Percentiles rank a stretch among this genome's conserved stretches.
phyloP scores from a whole-genome alignment of 1,140 invertebrate genomes.

The Tyrophagus putrescentiae region DNA sequence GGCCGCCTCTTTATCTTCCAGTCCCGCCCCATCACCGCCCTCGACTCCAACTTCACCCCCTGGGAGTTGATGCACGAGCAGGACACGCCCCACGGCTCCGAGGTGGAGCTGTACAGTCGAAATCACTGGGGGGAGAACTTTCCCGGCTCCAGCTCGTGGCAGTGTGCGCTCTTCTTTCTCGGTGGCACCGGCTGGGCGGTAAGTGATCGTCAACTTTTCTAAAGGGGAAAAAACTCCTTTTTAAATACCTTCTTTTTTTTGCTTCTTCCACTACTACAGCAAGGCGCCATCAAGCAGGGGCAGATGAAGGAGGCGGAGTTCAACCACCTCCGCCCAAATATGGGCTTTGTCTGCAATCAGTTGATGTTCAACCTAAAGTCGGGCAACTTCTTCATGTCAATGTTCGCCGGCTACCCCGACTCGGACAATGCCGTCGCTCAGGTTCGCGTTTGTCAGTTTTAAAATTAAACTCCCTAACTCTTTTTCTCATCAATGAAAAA shows the following conservation, averaged over 20 bases:
- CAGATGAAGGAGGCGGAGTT: constrained; percentile 17
- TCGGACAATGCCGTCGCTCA: neutral
- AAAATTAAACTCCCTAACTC: no score
- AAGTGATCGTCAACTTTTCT: neutral
- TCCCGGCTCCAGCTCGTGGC: constrained; percentile 18
- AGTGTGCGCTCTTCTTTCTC: neutral
- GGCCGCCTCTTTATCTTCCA: constrained; percentile 19
- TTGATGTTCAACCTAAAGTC: constrained; percentile 17
- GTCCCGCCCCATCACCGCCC: constrained; percentile 25
- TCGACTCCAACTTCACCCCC: constrained; percentile 16
- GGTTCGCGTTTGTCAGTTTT: no score
- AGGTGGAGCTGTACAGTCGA: constrained; percentile 23
- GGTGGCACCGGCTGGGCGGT: neutral
- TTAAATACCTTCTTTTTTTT: neutral
- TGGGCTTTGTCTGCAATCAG: constrained; percentile 14
- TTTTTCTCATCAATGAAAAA: no score
- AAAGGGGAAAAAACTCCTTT: neutral
- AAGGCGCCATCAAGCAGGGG: constrained; percentile 11
- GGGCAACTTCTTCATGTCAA: neutral
- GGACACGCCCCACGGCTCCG: constrained; percentile 16
- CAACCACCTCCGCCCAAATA: constrained; percentile 15
- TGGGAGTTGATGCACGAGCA: constrained; percentile 25
- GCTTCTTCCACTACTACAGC: neutral
- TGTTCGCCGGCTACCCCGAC: neutral
- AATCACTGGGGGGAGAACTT: constrained; percentile 24